Evolutionary conservation across 2,113 vertebrate species (phyloP), one percentile per base, ranked within the genome.

Genomic region (Eclectus roratus): DNA sequence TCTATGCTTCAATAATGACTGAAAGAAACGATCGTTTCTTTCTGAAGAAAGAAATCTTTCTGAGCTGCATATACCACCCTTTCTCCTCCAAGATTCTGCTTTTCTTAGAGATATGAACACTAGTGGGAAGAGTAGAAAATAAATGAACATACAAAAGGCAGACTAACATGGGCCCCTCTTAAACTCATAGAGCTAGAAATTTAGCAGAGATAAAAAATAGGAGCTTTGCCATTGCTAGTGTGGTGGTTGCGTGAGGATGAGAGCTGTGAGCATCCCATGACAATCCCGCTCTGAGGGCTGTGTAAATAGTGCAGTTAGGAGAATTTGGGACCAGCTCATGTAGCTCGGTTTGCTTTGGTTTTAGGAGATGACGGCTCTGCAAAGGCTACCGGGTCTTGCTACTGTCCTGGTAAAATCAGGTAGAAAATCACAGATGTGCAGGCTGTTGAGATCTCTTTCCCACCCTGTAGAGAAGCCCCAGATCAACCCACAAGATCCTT

Each of bases 1-100:
- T 82, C 27, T 65, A 46, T 93, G 50, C 49, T 85, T 91, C 77
- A 73, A 25, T 72, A 96, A 58, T 56, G 70, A 77, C 50, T 17
- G 16, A 81, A 88, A 91, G 15, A 81, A 85, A 93, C 60, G 55
- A 73, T 37, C 0, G 1, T 79, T 93, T 86, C 41, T n/a, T n/a
- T n/a, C n/a, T n/a, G n/a, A n/a, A n/a, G n/a, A n/a, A n/a, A n/a
- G n/a, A n/a, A 55, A 11, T 76, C 35, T 80, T 80, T 19, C 35
- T 89, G 46, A 80, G 66, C 58, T 91, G 58, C 65, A 52, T 53
- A 27, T 21, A 33, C 8, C 8, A 84, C 23, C 24, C 4, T 7
- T 72, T 85, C 70, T 29, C 39, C 44, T 88, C 21, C 27, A 17
- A 66, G 49, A 77, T 76, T 15, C 25, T 72, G 25, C 53, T 83